Conservation (phyloP, 2,888 invertebrate genomes). For the Labia minor region DNA sequence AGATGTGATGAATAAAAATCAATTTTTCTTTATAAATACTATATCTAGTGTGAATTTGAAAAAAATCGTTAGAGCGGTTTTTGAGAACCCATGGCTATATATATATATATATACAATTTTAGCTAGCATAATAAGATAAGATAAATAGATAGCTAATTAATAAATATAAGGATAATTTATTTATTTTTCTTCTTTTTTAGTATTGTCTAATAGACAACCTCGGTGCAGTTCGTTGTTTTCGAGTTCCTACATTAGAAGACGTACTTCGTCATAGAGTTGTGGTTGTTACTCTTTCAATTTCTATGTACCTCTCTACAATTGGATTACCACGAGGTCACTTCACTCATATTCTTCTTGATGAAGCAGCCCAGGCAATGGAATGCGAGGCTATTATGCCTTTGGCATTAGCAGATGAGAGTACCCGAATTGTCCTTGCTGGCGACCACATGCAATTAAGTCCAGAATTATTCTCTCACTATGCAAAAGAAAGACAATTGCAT, state of each 20-base stretch:
- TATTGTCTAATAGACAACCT: slow-evolving; percentile 58
- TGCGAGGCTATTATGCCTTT: slow-evolving; percentile 74
- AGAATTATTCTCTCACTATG: slow-evolving; percentile 65
- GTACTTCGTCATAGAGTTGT: slow-evolving; percentile 58
- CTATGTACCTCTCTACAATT: slow-evolving; percentile 59
- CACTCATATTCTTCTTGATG: slow-evolving; percentile 73
- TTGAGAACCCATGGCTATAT: too few relatives aligned
- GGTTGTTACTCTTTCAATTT: slow-evolving; percentile 68
- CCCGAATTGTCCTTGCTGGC: slow-evolving; percentile 69
- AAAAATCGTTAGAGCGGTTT: too few relatives aligned
- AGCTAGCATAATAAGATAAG: too few relatives aligned
- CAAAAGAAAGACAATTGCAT: slow-evolving; percentile 56
- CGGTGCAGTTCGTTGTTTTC: slow-evolving; percentile 46
- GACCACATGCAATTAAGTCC: slow-evolving; percentile 77
- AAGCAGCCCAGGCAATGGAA: slow-evolving; percentile 79
- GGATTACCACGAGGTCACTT: slow-evolving; percentile 53
- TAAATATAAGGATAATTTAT: too few relatives aligned
- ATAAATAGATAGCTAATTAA: too few relatives aligned
- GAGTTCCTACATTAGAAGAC: slow-evolving; percentile 59
- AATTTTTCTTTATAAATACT: too few relatives aligned
- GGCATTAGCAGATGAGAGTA: slow-evolving; percentile 56
- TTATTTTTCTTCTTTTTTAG: too few relatives aligned
- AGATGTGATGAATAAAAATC: too few relatives aligned
- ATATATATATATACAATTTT: too few relatives aligned
- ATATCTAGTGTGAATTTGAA: too few relatives aligned